A percentile compares a stretch with the other conserved stretches of the same genome.
Conservation (phyloP, 2,888 invertebrate species). For the Apotomis capreana region DNA sequence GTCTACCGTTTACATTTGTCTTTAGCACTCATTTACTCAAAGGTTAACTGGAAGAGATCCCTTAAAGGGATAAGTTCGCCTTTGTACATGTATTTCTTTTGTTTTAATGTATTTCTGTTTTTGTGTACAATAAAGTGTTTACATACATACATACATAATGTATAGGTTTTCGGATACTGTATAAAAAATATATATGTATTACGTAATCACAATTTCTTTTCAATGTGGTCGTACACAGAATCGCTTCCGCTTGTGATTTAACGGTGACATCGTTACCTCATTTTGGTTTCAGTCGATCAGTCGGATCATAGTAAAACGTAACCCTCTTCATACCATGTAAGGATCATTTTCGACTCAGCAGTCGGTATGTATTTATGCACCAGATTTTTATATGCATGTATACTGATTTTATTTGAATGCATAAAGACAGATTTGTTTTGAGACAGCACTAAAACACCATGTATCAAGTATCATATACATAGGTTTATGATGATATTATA, state of each 20-base stretch:
- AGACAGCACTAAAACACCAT: constrained; percentile 3
- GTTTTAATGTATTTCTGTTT: too few relatives aligned
- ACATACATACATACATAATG: too few relatives aligned
- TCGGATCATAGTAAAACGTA: background rate
- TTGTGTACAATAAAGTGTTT: too few relatives aligned
- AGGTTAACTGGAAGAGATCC: too few relatives aligned
- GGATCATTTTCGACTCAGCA: constrained; percentile 4
- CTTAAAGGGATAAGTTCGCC: too few relatives aligned
- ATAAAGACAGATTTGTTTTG: constrained; percentile 27
- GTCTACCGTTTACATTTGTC: too few relatives aligned
- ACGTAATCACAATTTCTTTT: too few relatives aligned
- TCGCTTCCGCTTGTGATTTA: constrained; percentile 32
- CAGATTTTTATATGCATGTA: constrained; percentile 32
- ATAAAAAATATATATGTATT: too few relatives aligned
- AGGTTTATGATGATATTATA: too few relatives aligned
- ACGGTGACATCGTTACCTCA: constrained; percentile 7
- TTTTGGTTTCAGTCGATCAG: constrained; percentile 23
- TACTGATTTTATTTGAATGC: constrained; percentile 13
- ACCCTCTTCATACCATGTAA: constrained; percentile 6
- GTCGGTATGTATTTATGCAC: constrained; percentile 3
- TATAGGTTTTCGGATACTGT: too few relatives aligned
- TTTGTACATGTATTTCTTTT: too few relatives aligned
- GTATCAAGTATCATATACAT: background rate
- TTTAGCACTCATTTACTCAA: too few relatives aligned
- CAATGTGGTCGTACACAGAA: background rate